Evolutionary conservation across 1,140 invertebrate species (phyloP).

Genomic region (Cheumatopsyche charites): DNA sequence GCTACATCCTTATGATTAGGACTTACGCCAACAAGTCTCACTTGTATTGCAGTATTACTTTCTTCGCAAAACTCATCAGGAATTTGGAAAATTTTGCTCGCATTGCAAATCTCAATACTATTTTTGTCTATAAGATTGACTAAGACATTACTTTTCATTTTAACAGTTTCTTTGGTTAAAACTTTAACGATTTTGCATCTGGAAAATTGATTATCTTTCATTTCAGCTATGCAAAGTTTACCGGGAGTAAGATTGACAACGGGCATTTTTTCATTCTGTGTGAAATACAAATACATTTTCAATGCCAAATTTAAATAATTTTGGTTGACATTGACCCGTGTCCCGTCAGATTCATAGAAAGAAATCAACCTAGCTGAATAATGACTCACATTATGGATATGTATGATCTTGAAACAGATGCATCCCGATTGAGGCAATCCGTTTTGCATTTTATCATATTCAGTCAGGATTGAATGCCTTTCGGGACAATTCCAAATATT

Average conservation of each 20-base stretch:
- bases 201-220: constrained; percentile 52
- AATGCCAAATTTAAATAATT: constrained; percentile 52
- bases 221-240: constrained; percentile 54
- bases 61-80: constrained; percentile 54
- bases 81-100: constrained; percentile 54
- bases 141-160: constrained; percentile 52
- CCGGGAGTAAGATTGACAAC: constrained; percentile 53
- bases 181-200: constrained; percentile 57
- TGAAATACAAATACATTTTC: constrained; percentile 55
- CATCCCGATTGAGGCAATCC: constrained; percentile 55
- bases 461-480: constrained; percentile 52
- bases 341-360: constrained; percentile 45
- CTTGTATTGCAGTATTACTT: constrained; percentile 51
- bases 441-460: constrained; percentile 51
- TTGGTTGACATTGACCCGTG: constrained; percentile 51
- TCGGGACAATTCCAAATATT: constrained; percentile 54
- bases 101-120: constrained; percentile 50
- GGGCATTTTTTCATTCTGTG: constrained; percentile 51
- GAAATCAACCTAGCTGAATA: constrained; percentile 55
- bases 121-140: constrained; percentile 57
- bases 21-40: constrained; percentile 54
- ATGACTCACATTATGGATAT: constrained; percentile 51
- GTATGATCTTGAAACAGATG: constrained; percentile 55
- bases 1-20: constrained; percentile 56
- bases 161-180: constrained; percentile 46